A percentile compares a stretch with the other conserved stretches of the same genome.
Evolutionary conservation across 2,113 vertebrate genomes (phyloP).

Genomic region (Neogobius melanostomus): DNA sequence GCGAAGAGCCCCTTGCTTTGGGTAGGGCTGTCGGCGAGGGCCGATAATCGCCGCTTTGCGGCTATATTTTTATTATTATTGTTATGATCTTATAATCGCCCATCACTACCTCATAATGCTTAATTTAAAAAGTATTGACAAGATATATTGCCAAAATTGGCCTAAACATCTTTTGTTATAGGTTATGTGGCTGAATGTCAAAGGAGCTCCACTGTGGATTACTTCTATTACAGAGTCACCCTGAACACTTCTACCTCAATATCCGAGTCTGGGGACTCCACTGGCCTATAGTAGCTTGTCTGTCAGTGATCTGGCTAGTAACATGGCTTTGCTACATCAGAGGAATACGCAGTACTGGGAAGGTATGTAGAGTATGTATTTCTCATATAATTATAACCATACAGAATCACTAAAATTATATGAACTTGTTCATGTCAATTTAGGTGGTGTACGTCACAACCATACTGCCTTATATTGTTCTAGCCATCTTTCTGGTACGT

Average conservation of each 20-base stretch:
- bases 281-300: slow-evolving; percentile 85
- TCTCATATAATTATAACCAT: too few species aligned
- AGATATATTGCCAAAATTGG: too few species aligned
- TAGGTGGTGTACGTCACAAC: slow-evolving; percentile 93
- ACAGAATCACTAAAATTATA: too few species aligned
- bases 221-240: slow-evolving; percentile 90
- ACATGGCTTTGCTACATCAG: slow-evolving; percentile 84
- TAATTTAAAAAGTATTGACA: too few species aligned
- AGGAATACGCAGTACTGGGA: slow-evolving; percentile 91
- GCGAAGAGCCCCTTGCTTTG: too few species aligned
- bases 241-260: slow-evolving; percentile 83
- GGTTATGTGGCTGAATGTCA: slow-evolving; percentile 83
- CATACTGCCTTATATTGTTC: slow-evolving; percentile 86
- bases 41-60: too few species aligned
- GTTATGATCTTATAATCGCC: too few species aligned
- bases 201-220: slow-evolving; percentile 86
- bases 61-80: too few species aligned
- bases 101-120: too few species aligned
- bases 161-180: too few species aligned
- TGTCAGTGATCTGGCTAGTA: slow-evolving; percentile 82
- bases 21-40: too few species aligned
- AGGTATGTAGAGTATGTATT: slow-evolving; percentile 72
- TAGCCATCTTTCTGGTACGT: slow-evolving; percentile 88
- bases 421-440: not conserved
- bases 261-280: slow-evolving; percentile 80